Percentiles rank a stretch among this genome's conserved stretches.
These are phyloP conservation scores for Clinocottus analis DNA, from an alignment of 2,113 vertebrate species.

Conservation along the genomic window DNA sequence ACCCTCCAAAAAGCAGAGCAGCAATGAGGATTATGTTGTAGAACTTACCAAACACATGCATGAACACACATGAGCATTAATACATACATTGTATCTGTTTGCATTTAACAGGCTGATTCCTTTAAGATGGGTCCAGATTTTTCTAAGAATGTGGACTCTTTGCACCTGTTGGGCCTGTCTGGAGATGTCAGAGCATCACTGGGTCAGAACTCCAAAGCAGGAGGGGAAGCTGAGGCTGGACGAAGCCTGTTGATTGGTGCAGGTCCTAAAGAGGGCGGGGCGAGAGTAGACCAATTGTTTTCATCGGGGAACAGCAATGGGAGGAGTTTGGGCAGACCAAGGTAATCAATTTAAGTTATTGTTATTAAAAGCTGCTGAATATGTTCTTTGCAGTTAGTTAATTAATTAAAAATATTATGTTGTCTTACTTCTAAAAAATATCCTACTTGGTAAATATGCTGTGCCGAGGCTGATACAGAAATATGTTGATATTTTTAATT, in stretches of 20 bases:
- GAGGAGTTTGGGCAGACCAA: not conserved
- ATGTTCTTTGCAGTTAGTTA: not conserved
- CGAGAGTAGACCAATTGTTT: slow-evolving; percentile 75
- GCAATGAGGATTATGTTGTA: not conserved
- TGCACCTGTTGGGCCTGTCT: slow-evolving; percentile 79
- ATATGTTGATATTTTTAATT: not conserved
- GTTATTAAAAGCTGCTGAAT: not conserved
- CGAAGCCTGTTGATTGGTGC: slow-evolving; percentile 73
- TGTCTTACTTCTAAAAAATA: not conserved
- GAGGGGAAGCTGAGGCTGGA: slow-evolving; percentile 59
- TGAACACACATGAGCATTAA: not conserved
- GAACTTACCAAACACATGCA: not conserved
- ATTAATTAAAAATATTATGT: not conserved
- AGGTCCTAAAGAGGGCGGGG: not conserved
- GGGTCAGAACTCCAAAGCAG: slow-evolving; percentile 48
- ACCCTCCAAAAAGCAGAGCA: not conserved
- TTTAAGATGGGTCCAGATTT: slow-evolving; percentile 93
- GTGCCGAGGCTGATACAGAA: not conserved
- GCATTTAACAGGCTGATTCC: slow-evolving; percentile 89
- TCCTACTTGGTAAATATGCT: not conserved
- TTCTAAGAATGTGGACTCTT: slow-evolving; percentile 80
- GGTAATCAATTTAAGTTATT: slow-evolving; percentile 28
- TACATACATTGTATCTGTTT: not conserved
- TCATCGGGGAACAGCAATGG: slow-evolving; percentile 77
- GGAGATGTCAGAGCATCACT: slow-evolving; percentile 58